These are phyloP conservation scores for Anisognathus igniventris DNA, from an alignment of 2,797 vertebrate genomes.

Conservation along the genomic window DNA sequence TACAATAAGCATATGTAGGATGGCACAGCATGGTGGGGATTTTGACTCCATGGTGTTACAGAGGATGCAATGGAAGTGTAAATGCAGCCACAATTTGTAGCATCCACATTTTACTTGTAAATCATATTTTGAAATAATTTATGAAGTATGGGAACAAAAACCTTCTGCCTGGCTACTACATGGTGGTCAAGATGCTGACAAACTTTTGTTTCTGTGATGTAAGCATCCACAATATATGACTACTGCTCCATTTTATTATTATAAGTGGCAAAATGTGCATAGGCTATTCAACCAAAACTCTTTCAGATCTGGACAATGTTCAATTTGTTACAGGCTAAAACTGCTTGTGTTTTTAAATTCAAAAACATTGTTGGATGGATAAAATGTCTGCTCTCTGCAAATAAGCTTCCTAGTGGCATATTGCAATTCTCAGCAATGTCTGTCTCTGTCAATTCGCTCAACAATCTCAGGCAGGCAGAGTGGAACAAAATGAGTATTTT, in stretches of 20 bases:
- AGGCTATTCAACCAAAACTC: neutral
- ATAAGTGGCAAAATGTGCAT: neutral
- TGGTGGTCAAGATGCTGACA: neutral
- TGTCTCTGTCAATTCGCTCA: neutral
- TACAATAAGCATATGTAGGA: neutral
- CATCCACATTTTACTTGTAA: neutral
- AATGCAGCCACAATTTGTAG: neutral
- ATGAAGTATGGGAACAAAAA: neutral
- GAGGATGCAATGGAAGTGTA: neutral
- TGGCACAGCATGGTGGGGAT: neutral
- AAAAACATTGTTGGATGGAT: neutral
- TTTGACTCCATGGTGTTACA: neutral
- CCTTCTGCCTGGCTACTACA: neutral
- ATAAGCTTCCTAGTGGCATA: neutral
- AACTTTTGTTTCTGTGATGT: neutral
- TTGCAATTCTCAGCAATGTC: neutral
- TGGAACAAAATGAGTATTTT: constrained; percentile 7
- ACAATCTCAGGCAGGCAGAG: neutral
- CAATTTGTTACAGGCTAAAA: neutral
- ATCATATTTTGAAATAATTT: neutral
- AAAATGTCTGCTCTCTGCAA: neutral
- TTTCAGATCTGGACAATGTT: neutral
- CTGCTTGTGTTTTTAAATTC: neutral
- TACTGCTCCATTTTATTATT: neutral
- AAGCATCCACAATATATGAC: fast-evolving